These are phyloP conservation scores for Sinocyclocheilus rhinocerous DNA, from an alignment of 2,113 vertebrate genomes.

Conservation along the genomic window DNA sequence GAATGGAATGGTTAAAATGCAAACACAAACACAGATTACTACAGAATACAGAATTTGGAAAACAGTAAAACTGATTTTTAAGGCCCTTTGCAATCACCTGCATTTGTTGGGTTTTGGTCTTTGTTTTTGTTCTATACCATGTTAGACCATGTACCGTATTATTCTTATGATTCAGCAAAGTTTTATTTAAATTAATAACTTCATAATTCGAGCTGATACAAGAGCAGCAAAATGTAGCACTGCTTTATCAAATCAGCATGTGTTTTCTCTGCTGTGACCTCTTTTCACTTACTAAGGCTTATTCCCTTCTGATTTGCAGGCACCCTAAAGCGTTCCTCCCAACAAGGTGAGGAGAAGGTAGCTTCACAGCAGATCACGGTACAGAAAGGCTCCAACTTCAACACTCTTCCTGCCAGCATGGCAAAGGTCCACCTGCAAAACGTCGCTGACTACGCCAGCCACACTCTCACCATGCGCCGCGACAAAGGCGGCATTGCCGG, in stretches of 20 bases:
- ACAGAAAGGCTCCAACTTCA: constrained; percentile 91
- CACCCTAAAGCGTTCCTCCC: constrained; percentile 85
- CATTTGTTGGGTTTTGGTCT: no score
- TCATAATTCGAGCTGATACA: background rate
- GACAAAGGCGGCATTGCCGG: constrained; percentile 82
- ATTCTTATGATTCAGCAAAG: background rate
- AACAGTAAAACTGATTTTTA: no score
- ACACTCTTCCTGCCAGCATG: constrained; percentile 96
- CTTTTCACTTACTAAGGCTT: background rate
- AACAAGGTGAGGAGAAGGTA: constrained; percentile 90
- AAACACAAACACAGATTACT: no score
- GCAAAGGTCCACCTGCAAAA: constrained; percentile 95
- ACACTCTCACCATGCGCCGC: constrained; percentile 90
- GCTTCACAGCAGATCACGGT: constrained; percentile 80
- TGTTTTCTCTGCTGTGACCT: constrained; percentile 70
- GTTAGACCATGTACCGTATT: background rate
- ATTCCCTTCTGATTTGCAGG: constrained; percentile 75
- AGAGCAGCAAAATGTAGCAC: background rate
- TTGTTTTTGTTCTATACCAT: no score
- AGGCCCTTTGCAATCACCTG: no score
- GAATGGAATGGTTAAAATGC: no score
- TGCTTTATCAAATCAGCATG: constrained; percentile 69
- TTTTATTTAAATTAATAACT: background rate
- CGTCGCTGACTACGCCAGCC: constrained; percentile 90
- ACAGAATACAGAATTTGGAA: no score